Base-by-base conservation (phyloP, 2,888 invertebrate genomes). In the Camponotus fellah region DNA sequence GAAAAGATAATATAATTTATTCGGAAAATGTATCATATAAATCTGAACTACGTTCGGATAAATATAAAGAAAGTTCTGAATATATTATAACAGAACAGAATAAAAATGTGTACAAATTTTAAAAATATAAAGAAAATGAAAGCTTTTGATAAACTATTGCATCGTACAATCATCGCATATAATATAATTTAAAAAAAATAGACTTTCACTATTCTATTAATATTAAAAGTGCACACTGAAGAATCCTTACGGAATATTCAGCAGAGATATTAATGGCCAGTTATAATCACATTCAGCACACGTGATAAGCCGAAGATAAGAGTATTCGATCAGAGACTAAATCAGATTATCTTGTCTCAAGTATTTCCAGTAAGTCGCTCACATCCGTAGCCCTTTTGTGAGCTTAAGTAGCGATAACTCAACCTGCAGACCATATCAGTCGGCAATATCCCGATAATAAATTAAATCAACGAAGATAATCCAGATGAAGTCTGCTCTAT, bases 401-500 rank as follows among this genome's bases (percentile, higher is more conserved):
- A 91, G 89, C 88, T 89, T 91, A 92, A 92, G 91, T 92, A 92
- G 88, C 92, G 89, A 91, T 94, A 92, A 92, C 89, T 93, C 92
- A 92, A 89, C 86, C 86, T 87, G 86, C 85, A 72, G 86, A 86
- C 92, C 91, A 91, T 92, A 94, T 92, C 93, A 92, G 89, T 90
- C 87, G 88, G 91, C 91, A 93, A 94, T 94, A 94, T 91, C 92
- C 90, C 87, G 88, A 91, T 91, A 91, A 94, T 94, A 94, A 94
- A 94, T 94, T 94, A 93, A 94, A 94, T 94, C 93, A 92, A 86
- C 87, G 91, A 92, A 92, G 94, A 94, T 94, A 94, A 94, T 94
- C 93, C 93, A 93, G 92, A 92, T 91, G 91, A 93, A 92, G 91
- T 92, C 92, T 91, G 88, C 89, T 89, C 89, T 83, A 86, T 89